These are phyloP conservation scores for Noctua pronuba DNA, from an alignment of 2,888 invertebrate genomes.

Conservation along the genomic window DNA sequence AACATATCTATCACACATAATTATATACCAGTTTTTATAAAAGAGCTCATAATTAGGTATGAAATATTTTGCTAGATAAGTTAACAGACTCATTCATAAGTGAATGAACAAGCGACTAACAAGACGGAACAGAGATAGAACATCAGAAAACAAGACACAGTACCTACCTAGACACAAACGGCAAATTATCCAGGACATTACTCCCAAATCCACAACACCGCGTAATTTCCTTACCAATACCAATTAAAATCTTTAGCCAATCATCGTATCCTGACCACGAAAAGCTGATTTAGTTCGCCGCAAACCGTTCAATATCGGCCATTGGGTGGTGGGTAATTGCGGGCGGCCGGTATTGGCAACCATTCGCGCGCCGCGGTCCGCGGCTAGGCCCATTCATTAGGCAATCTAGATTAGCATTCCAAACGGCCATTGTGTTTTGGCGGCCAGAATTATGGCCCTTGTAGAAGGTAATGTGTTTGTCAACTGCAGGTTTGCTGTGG, in stretches of 20 bases:
- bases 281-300: slow-evolving; percentile 60
- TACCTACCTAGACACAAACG: neutral
- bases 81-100: neutral
- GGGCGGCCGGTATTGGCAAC: slow-evolving; percentile 45
- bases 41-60: neutral
- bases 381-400: slow-evolving; percentile 61
- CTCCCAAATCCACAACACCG: slow-evolving; percentile 23
- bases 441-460: slow-evolving; percentile 31
- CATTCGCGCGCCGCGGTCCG: slow-evolving; percentile 39
- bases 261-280: slow-evolving; percentile 52
- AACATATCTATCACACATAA: too few relatives aligned
- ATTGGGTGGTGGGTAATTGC: slow-evolving; percentile 53
- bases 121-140: neutral
- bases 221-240: slow-evolving; percentile 48
- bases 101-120: neutral
- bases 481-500: slow-evolving; percentile 28
- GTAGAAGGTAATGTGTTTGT: slow-evolving; percentile 39
- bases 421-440: slow-evolving; percentile 50
- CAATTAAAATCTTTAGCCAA: slow-evolving; percentile 62
- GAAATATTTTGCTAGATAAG: neutral
- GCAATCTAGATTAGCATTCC: slow-evolving; percentile 63
- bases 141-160: neutral
- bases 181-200: slow-evolving; percentile 19
- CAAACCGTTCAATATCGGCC: slow-evolving; percentile 60
- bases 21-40: too few relatives aligned